Evolutionary conservation across 2,113 vertebrate species (phyloP).

Genomic region (Diadophis punctatus): DNA sequence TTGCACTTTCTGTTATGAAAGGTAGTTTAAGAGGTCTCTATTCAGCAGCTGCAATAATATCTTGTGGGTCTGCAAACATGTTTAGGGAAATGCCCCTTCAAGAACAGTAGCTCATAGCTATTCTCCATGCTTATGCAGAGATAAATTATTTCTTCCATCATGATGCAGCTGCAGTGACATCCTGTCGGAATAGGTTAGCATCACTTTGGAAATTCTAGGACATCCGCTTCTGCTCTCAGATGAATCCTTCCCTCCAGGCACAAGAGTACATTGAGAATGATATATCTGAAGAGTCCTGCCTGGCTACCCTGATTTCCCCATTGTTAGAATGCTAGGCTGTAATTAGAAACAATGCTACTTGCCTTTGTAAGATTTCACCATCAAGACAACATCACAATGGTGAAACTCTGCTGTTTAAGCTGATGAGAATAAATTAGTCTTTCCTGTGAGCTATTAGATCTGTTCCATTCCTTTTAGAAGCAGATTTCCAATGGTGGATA

Average conservation of each 20-base stretch:
- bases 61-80: background rate
- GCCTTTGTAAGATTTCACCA: background rate
- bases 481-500: background rate
- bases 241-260: constrained; percentile 4
- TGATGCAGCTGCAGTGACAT: constrained; percentile 13
- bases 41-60: background rate
- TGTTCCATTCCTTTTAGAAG: background rate
- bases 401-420: background rate
- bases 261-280: background rate
- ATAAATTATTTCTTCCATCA: background rate
- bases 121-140: background rate
- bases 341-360: background rate
- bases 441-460: background rate
- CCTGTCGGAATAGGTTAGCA: constrained; percentile 13
- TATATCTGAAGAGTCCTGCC: constrained; percentile 3
- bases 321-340: background rate
- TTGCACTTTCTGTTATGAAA: background rate
- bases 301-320: background rate
- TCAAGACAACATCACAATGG: background rate
- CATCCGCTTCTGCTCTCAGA: constrained; percentile 9
- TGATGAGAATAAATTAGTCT: background rate
- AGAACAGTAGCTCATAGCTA: constrained; percentile 7
- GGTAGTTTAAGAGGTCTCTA: background rate
- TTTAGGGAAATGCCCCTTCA: constrained; percentile 12
- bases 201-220: constrained; percentile 1